Base-by-base conservation (phyloP, 2,888 invertebrate genomes). In the Octonoba sinensis region DNA sequence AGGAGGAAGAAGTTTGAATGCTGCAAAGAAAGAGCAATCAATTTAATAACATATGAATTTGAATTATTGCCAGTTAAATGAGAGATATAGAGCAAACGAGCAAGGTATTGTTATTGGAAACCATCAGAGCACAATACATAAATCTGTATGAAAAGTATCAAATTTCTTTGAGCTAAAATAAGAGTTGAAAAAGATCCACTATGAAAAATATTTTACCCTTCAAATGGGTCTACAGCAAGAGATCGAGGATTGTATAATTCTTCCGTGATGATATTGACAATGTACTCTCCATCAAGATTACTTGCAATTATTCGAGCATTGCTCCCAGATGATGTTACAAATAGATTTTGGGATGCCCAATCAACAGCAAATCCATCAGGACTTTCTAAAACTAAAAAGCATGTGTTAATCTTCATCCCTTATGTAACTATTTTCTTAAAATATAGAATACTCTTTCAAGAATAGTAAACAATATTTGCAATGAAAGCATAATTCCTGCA, bases 301-400 rank as follows among this genome's bases (percentile, higher is more conserved):
- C 92, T 91, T 0, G 92, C 95, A 73, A 91, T 90, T 84, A 96
- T 93, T 85, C 90, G 71, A 72, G 89, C 90, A 36, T 87, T 86
- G 3, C 86, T 87, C 75, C 89, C 90, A 78, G 89, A 89, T 0
- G 92, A 91, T 0, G 93, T 92, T 87, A 95, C 92, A 89, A 93
- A 94, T 89, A 95, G 90, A 87, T 93, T 91, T 62, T 92, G 90
- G 18, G 94, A 93, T 79, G 94, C 91, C 94, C 94, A 94, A 90
- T 96, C 95, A 78, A 96, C 91, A 51, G 94, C 94, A 87, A 96
- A 91, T 2, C 93, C 95, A 71, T 91, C 90, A 46, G 93, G 92
- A 85, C 90, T 89, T 85, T 90, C 90, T 81, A 91, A 89, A 60
- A 91, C 89, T 89, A 83, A 84, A 71, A 67, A 66, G n/a, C 36